Percentiles rank a stretch among this genome's conserved stretches.
phyloP scores from a whole-genome alignment of 2,888 invertebrate genomes.

The Leucozona laternaria region DNA sequence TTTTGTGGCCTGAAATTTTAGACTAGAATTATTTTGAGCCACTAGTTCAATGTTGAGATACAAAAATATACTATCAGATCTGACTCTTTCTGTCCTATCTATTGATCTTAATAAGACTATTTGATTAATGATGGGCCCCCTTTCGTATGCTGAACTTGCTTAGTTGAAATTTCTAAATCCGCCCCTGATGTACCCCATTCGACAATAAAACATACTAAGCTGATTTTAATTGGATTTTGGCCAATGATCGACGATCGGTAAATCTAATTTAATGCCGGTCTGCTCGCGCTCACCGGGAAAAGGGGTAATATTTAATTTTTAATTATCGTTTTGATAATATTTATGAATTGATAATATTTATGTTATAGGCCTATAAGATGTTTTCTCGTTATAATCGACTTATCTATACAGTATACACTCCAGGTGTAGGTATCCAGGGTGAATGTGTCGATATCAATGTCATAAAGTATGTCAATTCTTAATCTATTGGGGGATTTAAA shows the following conservation, averaged over 20 bases:
- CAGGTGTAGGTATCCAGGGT: slow-evolving; percentile 45
- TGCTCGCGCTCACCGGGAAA: slow-evolving; percentile 18
- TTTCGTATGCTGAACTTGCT: not conserved
- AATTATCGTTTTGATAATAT: slow-evolving; percentile 72
- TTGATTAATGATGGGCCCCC: not conserved
- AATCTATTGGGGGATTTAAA: slow-evolving; percentile 27
- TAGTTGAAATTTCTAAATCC: not conserved
- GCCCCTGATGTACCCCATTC: not conserved
- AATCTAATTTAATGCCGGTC: slow-evolving; percentile 80
- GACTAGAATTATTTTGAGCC: too few relatives aligned
- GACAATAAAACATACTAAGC: slow-evolving; percentile 70
- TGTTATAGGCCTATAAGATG: slow-evolving; percentile 20
- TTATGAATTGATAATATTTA: slow-evolving; percentile 74
- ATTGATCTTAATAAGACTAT: too few relatives aligned
- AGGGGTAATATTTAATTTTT: slow-evolving; percentile 73
- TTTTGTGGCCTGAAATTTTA: too few relatives aligned
- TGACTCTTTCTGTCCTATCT: too few relatives aligned
- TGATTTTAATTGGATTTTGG: slow-evolving; percentile 69
- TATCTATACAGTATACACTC: slow-evolving; percentile 23
- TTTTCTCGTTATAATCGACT: slow-evolving; percentile 27
- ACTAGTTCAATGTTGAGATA: too few relatives aligned
- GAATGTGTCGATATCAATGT: not conserved
- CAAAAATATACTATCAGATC: too few relatives aligned
- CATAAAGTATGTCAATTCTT: slow-evolving; percentile 56
- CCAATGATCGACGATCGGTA: slow-evolving; percentile 79